Percentiles rank a stretch among this genome's conserved stretches.
These are phyloP conservation scores for Tretioscincus oriximinensis DNA, from an alignment of 2,113 vertebrate genomes.

Conservation along the genomic window DNA sequence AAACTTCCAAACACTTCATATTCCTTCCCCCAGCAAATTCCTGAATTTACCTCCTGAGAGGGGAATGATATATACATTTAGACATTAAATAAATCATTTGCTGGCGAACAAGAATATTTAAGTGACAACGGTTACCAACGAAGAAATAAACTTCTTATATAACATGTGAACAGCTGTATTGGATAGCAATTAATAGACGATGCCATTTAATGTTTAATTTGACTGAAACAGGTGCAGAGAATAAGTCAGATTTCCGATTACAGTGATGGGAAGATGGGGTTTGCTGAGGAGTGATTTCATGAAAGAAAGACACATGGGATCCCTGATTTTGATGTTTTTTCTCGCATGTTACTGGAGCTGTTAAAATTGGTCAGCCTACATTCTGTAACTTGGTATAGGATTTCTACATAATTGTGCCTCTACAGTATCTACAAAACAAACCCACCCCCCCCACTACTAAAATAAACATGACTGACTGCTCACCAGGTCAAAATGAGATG, in stretches of 20 bases:
- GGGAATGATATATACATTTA: constrained; percentile 12
- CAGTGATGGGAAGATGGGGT: background rate
- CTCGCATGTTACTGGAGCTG: background rate
- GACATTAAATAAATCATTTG: constrained; percentile 11
- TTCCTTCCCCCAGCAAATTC: background rate
- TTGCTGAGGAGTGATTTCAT: background rate
- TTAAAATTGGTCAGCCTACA: background rate
- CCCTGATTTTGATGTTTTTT: background rate
- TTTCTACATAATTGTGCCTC: background rate
- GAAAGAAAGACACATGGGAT: background rate
- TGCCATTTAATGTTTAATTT: constrained; percentile 49
- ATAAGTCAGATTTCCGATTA: background rate
- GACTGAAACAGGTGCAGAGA: constrained; percentile 25
- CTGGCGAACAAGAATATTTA: background rate
- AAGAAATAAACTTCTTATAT: background rate
- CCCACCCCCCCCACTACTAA: background rate
- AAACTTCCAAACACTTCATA: constrained; percentile 32
- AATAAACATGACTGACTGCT: background rate
- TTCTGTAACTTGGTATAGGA: background rate
- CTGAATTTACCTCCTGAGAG: constrained; percentile 35
- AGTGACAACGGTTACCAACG: background rate
- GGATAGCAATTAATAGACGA: constrained; percentile 20
- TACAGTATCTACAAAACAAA: background rate
- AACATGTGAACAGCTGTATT: background rate
- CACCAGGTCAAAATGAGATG: constrained; percentile 15